Percentiles rank a stretch among this genome's conserved stretches.
Conservation (phyloP, 2,888 invertebrate species). For the Prosapia bicincta region DNA sequence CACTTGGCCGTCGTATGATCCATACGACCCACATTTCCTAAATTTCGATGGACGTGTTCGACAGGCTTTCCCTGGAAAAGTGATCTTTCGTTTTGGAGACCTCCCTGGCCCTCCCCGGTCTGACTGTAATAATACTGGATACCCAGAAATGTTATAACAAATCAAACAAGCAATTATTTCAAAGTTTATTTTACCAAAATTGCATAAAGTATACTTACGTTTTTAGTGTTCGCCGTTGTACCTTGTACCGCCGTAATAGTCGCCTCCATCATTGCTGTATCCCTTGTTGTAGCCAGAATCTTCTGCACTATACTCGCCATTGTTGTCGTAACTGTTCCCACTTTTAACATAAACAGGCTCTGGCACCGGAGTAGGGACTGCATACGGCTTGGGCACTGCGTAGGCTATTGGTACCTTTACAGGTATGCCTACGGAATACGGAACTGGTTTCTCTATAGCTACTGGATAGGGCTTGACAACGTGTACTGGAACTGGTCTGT, state of each 20-base stretch:
- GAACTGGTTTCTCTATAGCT: constrained; percentile 39
- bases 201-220: background rate
- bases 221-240: background rate
- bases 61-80: too few relatives aligned
- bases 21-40: too few relatives aligned
- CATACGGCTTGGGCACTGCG: constrained; percentile 41
- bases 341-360: background rate
- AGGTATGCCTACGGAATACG: constrained; percentile 38
- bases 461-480: constrained; percentile 46
- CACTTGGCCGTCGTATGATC: too few relatives aligned
- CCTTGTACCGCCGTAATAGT: background rate
- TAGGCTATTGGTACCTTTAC: constrained; percentile 38
- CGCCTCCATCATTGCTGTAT: background rate
- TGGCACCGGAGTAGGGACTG: constrained; percentile 9
- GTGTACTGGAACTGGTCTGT: constrained; percentile 44
- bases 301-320: background rate
- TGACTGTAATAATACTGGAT: too few relatives aligned
- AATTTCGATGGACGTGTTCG: too few relatives aligned
- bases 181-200: too few relatives aligned
- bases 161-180: too few relatives aligned
- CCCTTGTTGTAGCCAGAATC: background rate
- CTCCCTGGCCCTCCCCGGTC: too few relatives aligned
- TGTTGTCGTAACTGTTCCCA: background rate
- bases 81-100: too few relatives aligned
- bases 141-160: too few relatives aligned